phyloP scores from a whole-genome alignment of 2,797 vertebrate species.

The Notamacropus eugenii region DNA sequence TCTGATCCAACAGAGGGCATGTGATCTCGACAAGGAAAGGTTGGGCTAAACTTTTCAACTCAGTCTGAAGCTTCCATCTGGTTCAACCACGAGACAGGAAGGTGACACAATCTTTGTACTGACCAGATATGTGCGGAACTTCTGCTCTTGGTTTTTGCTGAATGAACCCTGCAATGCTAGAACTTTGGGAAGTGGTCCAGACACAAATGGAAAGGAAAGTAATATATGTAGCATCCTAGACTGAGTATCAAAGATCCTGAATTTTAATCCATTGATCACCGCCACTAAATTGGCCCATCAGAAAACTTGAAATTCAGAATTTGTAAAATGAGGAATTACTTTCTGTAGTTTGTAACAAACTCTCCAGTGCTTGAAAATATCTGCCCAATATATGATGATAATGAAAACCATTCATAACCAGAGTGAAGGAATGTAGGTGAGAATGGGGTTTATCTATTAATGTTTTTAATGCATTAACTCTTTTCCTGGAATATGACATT shows the following conservation, averaged over 20 bases:
- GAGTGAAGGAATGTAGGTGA: conserved; percentile 1
- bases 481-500: conserved; percentile 40
- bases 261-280: not conserved
- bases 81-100: not conserved
- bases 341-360: not conserved
- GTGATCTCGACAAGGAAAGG: conserved; percentile 42
- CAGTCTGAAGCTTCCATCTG: conserved; percentile 64
- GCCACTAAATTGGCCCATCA: not conserved
- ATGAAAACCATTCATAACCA: not conserved
- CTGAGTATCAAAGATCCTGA: not conserved
- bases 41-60: not conserved
- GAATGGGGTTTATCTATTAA: conserved; percentile 27
- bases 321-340: not conserved
- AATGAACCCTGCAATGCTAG: not conserved
- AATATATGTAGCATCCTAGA: not conserved
- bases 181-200: not conserved
- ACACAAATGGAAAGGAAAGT: not conserved
- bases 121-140: rapidly evolving
- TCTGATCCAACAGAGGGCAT: conserved; percentile 62
- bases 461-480: conserved; percentile 43
- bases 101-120: rapidly evolving
- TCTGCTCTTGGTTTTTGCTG: not conserved
- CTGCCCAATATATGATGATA: not conserved
- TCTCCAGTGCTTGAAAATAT: conserved; percentile 1
- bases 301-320: not conserved